Evolutionary conservation across 2,888 invertebrate genomes (phyloP), one percentile per base, ranked within the genome.

Genomic region (Lepidocyrtinus sp.): DNA sequence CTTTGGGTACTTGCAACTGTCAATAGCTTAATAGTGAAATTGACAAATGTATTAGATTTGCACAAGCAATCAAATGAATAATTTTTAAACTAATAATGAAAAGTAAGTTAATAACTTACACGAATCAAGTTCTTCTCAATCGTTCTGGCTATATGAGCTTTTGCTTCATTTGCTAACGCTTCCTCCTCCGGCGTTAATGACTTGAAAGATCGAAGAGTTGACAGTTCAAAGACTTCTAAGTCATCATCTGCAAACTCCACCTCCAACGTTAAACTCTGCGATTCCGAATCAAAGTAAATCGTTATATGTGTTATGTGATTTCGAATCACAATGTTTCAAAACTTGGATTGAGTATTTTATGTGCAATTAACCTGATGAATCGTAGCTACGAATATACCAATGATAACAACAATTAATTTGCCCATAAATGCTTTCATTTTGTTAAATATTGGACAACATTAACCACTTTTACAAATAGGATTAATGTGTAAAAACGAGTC

Each of bases 51-150:
- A 17, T 17, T 3, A 63, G 2, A 46, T 5, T 36, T 36, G 27
- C 36, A 24, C 25, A 64, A 7, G 12, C 1, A 5, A 36, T 27
- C n/a, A 22, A 27, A n/a, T 26, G 27, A 45, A n/a, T 68, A 46
- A 45, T 46, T 19, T 50, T 46, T 12, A 7, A 22, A 9, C 1
- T 22, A 65, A 65, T 21, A 25, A 69, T 25, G 12, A 61, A 3
- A 5, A 12, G 12, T n/a, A 71, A 24, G 61, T 71, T 61, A 50
- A n/a, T 36, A 36, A 67, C 68, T 75, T 82, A 86, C 86, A 59
- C 83, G 78, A 27, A 86, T 81, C 0, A 86, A 69, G 72, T 86
- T 86, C 15, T 80, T 69, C 70, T 86, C 85, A 55, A 86, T 72
- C 7, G 82, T 77, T 75, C 83, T 75, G 12, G 85, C 85, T 73